phyloP scores from a whole-genome alignment of 1,140 invertebrate genomes.

The Neuroterus valhalla region DNA sequence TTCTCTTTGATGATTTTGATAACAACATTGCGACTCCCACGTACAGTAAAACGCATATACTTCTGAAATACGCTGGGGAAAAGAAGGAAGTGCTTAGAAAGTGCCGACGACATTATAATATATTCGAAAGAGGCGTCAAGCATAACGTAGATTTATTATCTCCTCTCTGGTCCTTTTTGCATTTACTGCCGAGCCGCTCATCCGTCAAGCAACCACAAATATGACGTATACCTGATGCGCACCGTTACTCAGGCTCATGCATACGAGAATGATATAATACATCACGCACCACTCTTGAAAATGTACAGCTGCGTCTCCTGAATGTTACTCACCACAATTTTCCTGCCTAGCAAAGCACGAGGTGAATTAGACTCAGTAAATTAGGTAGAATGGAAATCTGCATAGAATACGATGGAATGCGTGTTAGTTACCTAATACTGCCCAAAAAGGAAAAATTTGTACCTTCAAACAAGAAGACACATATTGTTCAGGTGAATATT shows the following conservation, averaged over 20 bases:
- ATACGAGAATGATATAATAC: not conserved
- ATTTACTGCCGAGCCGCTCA: not conserved
- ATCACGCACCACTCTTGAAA: constrained; percentile 7
- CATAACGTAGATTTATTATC: constrained; percentile 7
- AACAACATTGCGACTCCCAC: not conserved
- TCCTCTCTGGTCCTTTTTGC: not conserved
- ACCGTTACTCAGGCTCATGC: constrained; percentile 24
- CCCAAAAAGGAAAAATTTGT: no score
- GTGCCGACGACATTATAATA: not conserved
- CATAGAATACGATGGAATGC: no score
- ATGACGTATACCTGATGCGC: not conserved
- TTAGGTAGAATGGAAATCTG: no score
- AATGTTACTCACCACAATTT: not conserved
- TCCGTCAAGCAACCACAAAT: constrained; percentile 16
- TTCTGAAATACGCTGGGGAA: no score
- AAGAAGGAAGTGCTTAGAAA: not conserved
- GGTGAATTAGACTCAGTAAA: no score
- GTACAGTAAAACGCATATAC: not conserved
- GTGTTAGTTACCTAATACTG: no score
- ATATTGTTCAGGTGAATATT: no score
- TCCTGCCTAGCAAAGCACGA: no score
- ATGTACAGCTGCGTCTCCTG: not conserved
- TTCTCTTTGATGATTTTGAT: not conserved
- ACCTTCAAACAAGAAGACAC: no score
- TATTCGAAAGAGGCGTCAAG: constrained; percentile 10